Percentiles rank a stretch among this genome's conserved stretches.
phyloP scores from a whole-genome alignment of 2,888 invertebrate species.

The Ophion ellenae region DNA sequence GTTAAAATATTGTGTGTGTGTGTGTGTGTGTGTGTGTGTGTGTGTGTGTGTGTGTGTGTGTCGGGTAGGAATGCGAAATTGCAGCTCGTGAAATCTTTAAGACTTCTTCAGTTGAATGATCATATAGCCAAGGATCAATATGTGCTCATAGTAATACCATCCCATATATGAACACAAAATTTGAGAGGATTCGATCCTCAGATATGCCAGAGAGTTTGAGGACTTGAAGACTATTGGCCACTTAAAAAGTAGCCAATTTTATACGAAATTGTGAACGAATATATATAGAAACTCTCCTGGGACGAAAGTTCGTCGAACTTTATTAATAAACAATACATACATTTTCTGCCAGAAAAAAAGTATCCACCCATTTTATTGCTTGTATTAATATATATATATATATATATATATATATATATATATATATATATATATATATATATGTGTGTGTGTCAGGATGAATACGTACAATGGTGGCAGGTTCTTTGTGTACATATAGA shows the following conservation, averaged over 20 bases:
- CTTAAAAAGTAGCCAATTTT: constrained; percentile 56
- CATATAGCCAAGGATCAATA: too few species aligned
- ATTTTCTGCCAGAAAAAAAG: constrained; percentile 1
- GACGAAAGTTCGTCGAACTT: neutral
- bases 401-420: neutral
- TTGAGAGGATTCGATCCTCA: constrained; percentile 41
- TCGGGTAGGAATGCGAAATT: too few species aligned
- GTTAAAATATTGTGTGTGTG: too few species aligned
- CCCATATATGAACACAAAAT: constrained; percentile 6
- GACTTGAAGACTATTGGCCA: constrained; percentile 44
- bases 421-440: neutral
- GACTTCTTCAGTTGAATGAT: too few species aligned
- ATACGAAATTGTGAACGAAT: constrained; percentile 36
- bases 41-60: too few species aligned
- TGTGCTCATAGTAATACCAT: neutral
- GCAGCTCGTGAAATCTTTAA: too few species aligned
- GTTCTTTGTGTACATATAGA: neutral
- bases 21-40: too few species aligned
- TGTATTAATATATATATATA: neutral
- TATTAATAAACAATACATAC: neutral
- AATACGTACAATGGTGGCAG: neutral
- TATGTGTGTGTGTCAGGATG: neutral
- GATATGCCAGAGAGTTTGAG: constrained; percentile 19
- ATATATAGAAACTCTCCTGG: constrained; percentile 42
- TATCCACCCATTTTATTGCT: neutral